Evolutionary conservation across 2,797 vertebrate genomes (phyloP).

Genomic region (Allobates femoralis): DNA sequence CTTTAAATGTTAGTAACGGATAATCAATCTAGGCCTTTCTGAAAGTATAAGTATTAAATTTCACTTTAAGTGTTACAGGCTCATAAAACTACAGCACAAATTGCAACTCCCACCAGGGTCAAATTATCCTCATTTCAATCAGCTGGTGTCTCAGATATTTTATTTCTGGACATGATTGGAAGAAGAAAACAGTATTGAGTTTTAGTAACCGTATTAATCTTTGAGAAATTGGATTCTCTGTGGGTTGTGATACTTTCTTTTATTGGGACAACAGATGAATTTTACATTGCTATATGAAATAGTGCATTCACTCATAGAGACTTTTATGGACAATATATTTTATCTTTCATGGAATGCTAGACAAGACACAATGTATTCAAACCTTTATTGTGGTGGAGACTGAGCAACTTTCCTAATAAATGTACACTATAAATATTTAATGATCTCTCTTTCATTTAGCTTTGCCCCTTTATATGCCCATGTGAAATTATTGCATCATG

Average conservation of each 20-base stretch:
- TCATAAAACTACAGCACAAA: conserved; percentile 63
- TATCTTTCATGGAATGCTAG: conserved; percentile 5
- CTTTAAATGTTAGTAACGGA: conserved; percentile 49
- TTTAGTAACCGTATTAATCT: conserved; percentile 63
- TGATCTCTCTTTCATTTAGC: not conserved
- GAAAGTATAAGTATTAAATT: conserved; percentile 61
- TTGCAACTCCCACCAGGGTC: conserved; percentile 61
- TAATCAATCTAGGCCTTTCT: conserved; percentile 52
- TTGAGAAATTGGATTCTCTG: conserved; percentile 58
- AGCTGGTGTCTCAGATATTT: conserved; percentile 61
- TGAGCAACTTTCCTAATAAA: conserved; percentile 6
- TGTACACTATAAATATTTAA: not conserved
- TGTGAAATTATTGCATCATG: not conserved
- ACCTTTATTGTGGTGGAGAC: not conserved
- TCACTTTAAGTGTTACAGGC: conserved; percentile 59
- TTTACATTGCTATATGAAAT: conserved; percentile 52
- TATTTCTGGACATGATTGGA: conserved; percentile 63
- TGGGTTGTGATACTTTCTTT: conserved; percentile 56
- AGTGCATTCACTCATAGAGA: conserved; percentile 24
- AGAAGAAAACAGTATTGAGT: conserved; percentile 60
- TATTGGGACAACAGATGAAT: conserved; percentile 53
- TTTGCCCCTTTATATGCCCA: not conserved
- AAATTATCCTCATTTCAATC: conserved; percentile 63
- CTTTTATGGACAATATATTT: conserved; percentile 41
- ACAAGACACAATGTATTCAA: conserved; percentile 3